These are phyloP conservation scores for Melanotus villosus DNA, from an alignment of 2,888 invertebrate genomes.

Conservation along the genomic window DNA sequence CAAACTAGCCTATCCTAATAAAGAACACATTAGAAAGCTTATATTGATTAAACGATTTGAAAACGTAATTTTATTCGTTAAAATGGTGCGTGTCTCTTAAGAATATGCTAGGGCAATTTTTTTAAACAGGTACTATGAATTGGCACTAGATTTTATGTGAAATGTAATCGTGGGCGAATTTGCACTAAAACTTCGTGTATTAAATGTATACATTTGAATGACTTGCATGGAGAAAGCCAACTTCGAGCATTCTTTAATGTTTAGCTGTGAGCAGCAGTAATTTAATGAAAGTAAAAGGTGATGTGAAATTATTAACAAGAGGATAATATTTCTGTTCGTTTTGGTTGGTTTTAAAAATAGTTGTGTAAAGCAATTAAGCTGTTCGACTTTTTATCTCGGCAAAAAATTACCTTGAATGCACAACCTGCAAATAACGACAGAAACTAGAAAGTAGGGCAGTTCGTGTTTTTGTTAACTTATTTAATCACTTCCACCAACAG, in stretches of 20 bases:
- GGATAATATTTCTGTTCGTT: constrained; percentile 33
- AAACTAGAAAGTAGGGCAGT: constrained; percentile 33
- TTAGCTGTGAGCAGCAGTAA: constrained; percentile 27
- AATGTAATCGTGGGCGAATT: constrained; percentile 19
- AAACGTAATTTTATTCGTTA: too few relatives aligned
- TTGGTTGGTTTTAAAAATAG: constrained; percentile 29
- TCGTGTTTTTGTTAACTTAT: constrained; percentile 19
- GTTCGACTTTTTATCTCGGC: constrained; percentile 19
- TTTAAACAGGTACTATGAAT: background rate
- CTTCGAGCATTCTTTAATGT: constrained; percentile 27
- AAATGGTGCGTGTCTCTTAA: too few relatives aligned
- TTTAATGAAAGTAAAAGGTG: constrained; percentile 42
- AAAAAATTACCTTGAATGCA: constrained; percentile 37
- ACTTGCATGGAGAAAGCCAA: constrained; percentile 31
- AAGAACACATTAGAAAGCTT: too few relatives aligned
- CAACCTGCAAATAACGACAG: constrained; percentile 26
- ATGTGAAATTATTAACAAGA: constrained; percentile 37
- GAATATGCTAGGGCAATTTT: too few relatives aligned
- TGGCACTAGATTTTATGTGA: constrained; percentile 9
- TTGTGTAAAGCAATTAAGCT: constrained; percentile 27
- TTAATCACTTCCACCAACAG: constrained; percentile 15
- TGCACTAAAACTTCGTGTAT: background rate
- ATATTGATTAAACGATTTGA: background rate
- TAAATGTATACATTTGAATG: constrained; percentile 18
- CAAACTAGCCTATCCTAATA: too few relatives aligned